phyloP scores from a whole-genome alignment of 2,113 vertebrate genomes.

The Zingel zingel region DNA sequence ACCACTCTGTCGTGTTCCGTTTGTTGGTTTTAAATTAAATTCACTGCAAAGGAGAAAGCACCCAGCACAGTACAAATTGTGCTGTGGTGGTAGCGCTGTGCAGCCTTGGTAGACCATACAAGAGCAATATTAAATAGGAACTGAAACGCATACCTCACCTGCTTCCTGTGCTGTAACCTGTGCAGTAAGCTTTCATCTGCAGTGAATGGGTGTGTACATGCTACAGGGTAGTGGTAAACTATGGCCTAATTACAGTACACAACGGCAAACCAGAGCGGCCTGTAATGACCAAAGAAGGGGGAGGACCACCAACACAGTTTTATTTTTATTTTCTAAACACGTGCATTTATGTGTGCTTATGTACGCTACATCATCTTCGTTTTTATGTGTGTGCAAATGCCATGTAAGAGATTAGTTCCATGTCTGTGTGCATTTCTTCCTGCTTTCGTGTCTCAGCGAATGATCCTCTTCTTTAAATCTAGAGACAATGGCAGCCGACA shows the following conservation, averaged over 20 bases:
- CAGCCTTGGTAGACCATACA: not conserved
- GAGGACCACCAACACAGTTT: constrained; percentile 31
- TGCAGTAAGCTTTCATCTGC: constrained; percentile 10
- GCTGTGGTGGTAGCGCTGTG: constrained; percentile 5
- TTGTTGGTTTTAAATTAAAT: constrained; percentile 57
- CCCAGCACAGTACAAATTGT: constrained; percentile 19
- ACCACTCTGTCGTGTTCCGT: constrained; percentile 15
- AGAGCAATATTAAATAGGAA: constrained; percentile 53
- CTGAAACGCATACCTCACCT: constrained; percentile 37
- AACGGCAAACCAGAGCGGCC: not conserved
- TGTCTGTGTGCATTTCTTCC: not conserved
- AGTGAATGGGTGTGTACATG: constrained; percentile 8
- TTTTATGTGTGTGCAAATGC: not conserved
- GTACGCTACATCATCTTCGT: not conserved
- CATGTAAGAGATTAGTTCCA: not conserved
- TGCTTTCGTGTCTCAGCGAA: not conserved
- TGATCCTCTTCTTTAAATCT: not conserved
- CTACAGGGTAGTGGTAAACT: constrained; percentile 5
- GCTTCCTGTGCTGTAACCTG: constrained; percentile 51
- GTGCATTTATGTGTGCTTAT: not conserved
- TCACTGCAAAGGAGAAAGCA: constrained; percentile 28
- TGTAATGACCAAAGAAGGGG: constrained; percentile 18
- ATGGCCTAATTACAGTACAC: constrained; percentile 29
- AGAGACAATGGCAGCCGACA: not conserved
- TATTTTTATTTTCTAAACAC: constrained; percentile 9